Evolutionary conservation across 2,797 vertebrate species (phyloP), one percentile per base, ranked within the genome.

Genomic region (Acanthurus lineatus): DNA sequence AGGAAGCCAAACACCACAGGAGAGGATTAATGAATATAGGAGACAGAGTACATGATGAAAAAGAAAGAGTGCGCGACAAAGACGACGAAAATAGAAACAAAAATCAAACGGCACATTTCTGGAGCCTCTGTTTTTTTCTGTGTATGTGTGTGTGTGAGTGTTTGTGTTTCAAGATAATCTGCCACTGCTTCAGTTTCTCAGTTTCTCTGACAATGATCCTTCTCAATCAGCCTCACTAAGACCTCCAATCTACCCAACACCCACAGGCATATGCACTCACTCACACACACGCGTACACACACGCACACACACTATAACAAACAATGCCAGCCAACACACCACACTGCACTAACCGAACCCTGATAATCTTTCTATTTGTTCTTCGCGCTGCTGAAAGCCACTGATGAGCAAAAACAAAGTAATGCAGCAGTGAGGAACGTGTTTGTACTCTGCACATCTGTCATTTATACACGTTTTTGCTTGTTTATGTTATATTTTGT

Each of bases 1-100:
- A 90, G 88, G 80, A 89, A 91, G 90, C 87, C 90, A 93, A 93
- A 91, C 92, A 83, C 92, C 83, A 89, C 86, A 88, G 82, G 91
- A 91, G 77, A 86, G 79, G 86, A 94, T 90, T 91, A 91, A 92
- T 82, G 79, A 89, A 82, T 77, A 79, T 59, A 78, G 57, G 73
- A 85, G 73, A 81, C 77, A 73, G 74, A 82, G 76, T 48, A 49
- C 71, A 85, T 83, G 73, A 88, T 87, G 77, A 88, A 83, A 91
- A 80, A 86, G 68, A 83, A 73, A 79, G 70, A 79, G 61, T 53
- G 52, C 14, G 48, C 35, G 19, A 74, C 51, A 71, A 76, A 71
- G 51, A 76, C 16, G 68, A 81, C 53, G 2, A 42, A 87, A 85
- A 87, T 64, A 85, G 57, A 81, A 82, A 71, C 35, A 16, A 54